Evolutionary conservation across 2,113 vertebrate species (phyloP).

Genomic region (Piaya cayana): DNA sequence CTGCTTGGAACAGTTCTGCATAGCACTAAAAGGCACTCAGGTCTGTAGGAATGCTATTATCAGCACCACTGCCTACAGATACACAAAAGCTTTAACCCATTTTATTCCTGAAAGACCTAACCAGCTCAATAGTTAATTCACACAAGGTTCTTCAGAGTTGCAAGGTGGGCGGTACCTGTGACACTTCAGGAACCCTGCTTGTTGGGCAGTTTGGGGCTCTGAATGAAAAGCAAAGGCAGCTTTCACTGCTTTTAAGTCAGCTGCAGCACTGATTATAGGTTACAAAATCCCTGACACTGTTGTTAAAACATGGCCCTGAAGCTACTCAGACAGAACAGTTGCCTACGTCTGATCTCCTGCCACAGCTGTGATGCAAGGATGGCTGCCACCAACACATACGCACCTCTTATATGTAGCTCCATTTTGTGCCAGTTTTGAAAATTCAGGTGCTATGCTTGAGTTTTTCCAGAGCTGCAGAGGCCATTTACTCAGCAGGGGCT

Average conservation of each 20-base stretch:
- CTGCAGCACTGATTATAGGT: not conserved
- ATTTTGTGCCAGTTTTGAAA: not conserved
- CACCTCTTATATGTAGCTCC: not conserved
- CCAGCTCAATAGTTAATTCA: not conserved
- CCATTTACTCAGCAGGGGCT: not conserved
- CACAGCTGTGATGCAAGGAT: not conserved
- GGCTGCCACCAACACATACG: accelerated
- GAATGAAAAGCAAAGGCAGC: not conserved
- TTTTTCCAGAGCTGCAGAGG: not conserved
- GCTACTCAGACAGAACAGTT: not conserved
- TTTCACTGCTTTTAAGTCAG: not conserved
- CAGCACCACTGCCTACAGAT: not conserved
- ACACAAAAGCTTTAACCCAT: not conserved
- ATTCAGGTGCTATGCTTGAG: not conserved
- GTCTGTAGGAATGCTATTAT: not conserved
- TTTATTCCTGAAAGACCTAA: not conserved
- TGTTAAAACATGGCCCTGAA: not conserved
- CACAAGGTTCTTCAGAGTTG: not conserved
- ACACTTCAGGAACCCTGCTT: not conserved
- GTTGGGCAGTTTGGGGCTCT: not conserved
- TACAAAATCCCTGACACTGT: not conserved
- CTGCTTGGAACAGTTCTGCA: not conserved
- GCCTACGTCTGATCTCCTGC: not conserved
- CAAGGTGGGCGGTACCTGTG: not conserved
- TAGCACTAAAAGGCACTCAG: not conserved